Percentiles rank a stretch among this genome's conserved stretches.
phyloP scores from a whole-genome alignment of 2,888 invertebrate species.

The Mythimna vitellina region DNA sequence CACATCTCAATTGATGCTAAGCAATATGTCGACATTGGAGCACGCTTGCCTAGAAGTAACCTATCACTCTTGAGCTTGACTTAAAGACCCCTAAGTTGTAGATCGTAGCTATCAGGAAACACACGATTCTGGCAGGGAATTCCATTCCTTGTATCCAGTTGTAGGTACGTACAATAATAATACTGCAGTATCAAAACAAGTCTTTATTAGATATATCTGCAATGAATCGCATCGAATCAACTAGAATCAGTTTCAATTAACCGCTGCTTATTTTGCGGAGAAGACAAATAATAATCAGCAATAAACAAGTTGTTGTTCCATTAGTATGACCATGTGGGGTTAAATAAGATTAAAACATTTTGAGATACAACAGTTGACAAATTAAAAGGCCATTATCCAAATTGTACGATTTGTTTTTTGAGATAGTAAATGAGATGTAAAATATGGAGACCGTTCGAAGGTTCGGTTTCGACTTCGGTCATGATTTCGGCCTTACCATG shows the following conservation, averaged over 20 bases:
- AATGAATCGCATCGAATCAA: constrained; percentile 65
- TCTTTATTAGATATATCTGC: constrained; percentile 14
- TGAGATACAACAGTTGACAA: neutral
- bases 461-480: too few relatives aligned
- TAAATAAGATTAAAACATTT: constrained; percentile 7
- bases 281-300: constrained; percentile 29
- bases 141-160: too few relatives aligned
- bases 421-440: neutral
- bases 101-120: too few relatives aligned
- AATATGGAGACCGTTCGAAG: too few relatives aligned
- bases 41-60: too few relatives aligned
- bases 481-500: too few relatives aligned
- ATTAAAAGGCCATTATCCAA: neutral
- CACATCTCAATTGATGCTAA: too few relatives aligned
- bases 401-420: neutral
- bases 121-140: too few relatives aligned
- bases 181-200: constrained; percentile 1
- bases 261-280: constrained; percentile 20
- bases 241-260: constrained; percentile 72
- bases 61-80: too few relatives aligned
- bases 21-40: too few relatives aligned
- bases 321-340: constrained; percentile 8
- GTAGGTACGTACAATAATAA: neutral
- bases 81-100: too few relatives aligned
- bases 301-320: constrained; percentile 5